A percentile compares a stretch with the other conserved stretches of the same genome.
These are phyloP conservation scores for Apis dorsata DNA, from an alignment of 1,140 invertebrate species.

Conservation along the genomic window DNA sequence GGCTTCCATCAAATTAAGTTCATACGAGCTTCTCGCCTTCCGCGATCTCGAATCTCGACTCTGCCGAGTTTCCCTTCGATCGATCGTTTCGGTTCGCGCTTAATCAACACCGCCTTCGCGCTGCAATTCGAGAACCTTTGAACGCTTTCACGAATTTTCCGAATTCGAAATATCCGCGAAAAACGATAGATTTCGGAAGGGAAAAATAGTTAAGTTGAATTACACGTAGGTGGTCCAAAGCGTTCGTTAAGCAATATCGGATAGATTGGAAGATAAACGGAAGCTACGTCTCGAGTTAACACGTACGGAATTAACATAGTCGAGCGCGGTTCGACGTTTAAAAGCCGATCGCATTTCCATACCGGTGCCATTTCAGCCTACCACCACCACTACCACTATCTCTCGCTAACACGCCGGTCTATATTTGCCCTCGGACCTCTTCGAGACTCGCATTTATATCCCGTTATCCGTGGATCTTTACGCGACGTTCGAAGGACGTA, in stretches of 20 bases:
- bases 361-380: conserved; percentile 72
- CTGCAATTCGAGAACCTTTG: background rate
- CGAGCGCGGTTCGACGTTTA: conserved; percentile 72
- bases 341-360: conserved; percentile 78
- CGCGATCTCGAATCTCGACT: conserved; percentile 38
- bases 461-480: conserved; percentile 63
- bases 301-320: conserved; percentile 77
- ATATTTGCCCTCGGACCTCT: conserved; percentile 70
- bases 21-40: conserved; percentile 33
- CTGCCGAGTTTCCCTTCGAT: conserved; percentile 40
- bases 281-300: conserved; percentile 78
- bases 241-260: conserved; percentile 74
- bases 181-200: background rate
- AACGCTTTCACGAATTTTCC: too few species aligned
- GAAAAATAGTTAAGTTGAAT: background rate
- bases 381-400: conserved; percentile 39
- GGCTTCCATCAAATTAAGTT: conserved; percentile 61
- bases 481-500: conserved; percentile 48
- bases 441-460: conserved; percentile 63
- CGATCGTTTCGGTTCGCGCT: conserved; percentile 32
- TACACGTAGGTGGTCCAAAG: conserved; percentile 72
- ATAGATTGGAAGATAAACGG: conserved; percentile 78
- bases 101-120: background rate
- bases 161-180: background rate
- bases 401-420: conserved; percentile 67